Evolutionary conservation across 2,113 vertebrate genomes (phyloP).

Genomic region (Actenoides hombroni): DNA sequence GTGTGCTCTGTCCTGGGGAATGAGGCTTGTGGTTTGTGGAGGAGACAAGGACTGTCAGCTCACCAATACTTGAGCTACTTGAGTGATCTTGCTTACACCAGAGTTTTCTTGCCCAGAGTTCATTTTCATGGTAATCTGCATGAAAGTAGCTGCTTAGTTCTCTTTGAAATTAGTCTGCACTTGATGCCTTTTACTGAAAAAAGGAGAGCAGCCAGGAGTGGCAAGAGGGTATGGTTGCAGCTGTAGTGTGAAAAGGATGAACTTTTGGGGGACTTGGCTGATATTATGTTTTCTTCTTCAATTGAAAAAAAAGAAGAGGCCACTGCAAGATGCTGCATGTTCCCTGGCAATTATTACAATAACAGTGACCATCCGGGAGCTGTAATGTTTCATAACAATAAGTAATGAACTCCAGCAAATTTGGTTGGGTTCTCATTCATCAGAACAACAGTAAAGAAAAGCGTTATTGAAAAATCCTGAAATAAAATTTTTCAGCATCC

Average conservation of each 20-base stretch:
- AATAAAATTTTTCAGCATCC: not conserved
- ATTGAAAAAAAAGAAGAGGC: not conserved
- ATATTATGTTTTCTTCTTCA: not conserved
- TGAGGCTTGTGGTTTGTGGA: not conserved
- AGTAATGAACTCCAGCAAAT: conserved; percentile 16
- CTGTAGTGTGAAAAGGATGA: not conserved
- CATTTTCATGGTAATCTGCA: not conserved
- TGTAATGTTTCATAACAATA: not conserved
- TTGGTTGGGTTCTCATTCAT: not conserved
- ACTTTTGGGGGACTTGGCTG: not conserved
- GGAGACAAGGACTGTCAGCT: not conserved
- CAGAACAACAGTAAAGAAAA: not conserved
- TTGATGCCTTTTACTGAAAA: not conserved
- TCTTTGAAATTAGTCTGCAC: not conserved
- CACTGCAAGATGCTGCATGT: not conserved
- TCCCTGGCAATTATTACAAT: not conserved
- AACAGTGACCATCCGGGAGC: not conserved
- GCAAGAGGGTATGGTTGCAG: not conserved
- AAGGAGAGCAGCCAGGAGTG: not conserved
- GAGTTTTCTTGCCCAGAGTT: not conserved
- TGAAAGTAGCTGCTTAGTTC: not conserved
- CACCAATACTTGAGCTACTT: not conserved
- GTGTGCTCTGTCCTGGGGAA: rapidly evolving
- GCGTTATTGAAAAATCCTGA: not conserved
- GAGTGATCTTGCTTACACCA: not conserved